Base-by-base conservation (phyloP, 2,113 vertebrate species). In the Arizona elegans region DNA sequence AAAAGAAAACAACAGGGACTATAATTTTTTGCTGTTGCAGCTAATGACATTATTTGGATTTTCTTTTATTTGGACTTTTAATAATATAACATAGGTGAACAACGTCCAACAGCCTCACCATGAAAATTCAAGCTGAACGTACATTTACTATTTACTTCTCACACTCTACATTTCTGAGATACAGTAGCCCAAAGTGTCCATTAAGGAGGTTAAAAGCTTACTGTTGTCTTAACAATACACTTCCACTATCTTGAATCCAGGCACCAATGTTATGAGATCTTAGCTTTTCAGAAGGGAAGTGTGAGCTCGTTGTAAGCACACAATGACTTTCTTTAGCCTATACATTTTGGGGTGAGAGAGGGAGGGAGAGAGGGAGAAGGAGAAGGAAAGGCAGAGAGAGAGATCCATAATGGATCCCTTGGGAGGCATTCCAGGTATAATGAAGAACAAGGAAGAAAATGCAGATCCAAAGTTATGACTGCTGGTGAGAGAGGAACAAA, bases 51-150 rank as follows among this genome's bases (percentile, higher is more conserved):
- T 96, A 95, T 96, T 95, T 94, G 93, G 93, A 94, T 97, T 97
- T 97, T 95, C 89, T 87, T 97, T 97, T 97, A 97, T 97, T 96
- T 97, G 95, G 95, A 97, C 95, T 96, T 97, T 96, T 97, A 96
- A 97, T 97, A 97, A 95, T 94, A 95, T 94, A 93, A 96, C 97
- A 89, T 92, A 95, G 93, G 92, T 94, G 96, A 96, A 95, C 52
- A 91, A 90, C 88, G 92, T 93, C 86, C 92, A 95, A 53, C 65
- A 95, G 94, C 90, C 65, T 94, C 95, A 17, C 0, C 5, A 23
- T 95, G 92, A 92, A 1, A 94, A 91, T 87, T 92, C 93, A 29
- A n/a, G 92, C 54, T 91, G 89, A 38, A 75, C 43, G 47, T 86
- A 93, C 89, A 59, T 65, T 55, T 33, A 0, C 0, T 0, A 0